Base-by-base conservation (phyloP, 2,797 vertebrate species). In the Rhabdophis nuchalis region DNA sequence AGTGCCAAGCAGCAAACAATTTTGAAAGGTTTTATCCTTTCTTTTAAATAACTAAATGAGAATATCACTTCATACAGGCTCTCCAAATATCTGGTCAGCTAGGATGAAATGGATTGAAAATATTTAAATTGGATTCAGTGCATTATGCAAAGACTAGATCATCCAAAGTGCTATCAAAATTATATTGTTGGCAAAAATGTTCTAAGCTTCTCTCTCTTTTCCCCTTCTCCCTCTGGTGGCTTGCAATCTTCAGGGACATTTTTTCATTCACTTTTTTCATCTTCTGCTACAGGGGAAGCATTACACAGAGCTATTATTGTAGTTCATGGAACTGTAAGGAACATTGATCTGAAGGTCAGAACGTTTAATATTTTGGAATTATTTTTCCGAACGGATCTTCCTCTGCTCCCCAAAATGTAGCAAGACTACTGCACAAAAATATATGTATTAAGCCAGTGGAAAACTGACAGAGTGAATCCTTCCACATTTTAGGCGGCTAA, bases 141-240 rank as follows among this genome's bases (percentile, higher is more conserved):
- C 90, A 95, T 96, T 95, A 91, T 90, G 89, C 93, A 95, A 94
- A 93, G 2, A 0, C 94, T 94, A 90, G 90, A 93, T 96, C 95
- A 93, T 94, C 94, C 95, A 92, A 93, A 92, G 93, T 93, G 94
- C 88, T 91, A 94, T 97, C 94, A 96, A 94, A 82, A 92, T 88
- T 94, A 72, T 93, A 95, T 94, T 96, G 95, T 95, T 95, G 95
- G 93, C 95, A 93, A 95, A 94, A 95, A 96, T 96, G 94, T 93
- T 95, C 90, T 86, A 92, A 92, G 86, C 93, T 95, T 90, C 50
- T 64, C 87, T 60, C 50, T 27, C 94, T 36, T 87, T 91, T 18
- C 16, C 9, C 14, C 46, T 46, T 68, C 56, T 85, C 23, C 18
- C 50, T 3, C 50, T 86, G 86, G 89, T 96, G 89, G 91, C 94